Base-by-base conservation (phyloP, 2,888 invertebrate species). In the Xestia xanthographa region DNA sequence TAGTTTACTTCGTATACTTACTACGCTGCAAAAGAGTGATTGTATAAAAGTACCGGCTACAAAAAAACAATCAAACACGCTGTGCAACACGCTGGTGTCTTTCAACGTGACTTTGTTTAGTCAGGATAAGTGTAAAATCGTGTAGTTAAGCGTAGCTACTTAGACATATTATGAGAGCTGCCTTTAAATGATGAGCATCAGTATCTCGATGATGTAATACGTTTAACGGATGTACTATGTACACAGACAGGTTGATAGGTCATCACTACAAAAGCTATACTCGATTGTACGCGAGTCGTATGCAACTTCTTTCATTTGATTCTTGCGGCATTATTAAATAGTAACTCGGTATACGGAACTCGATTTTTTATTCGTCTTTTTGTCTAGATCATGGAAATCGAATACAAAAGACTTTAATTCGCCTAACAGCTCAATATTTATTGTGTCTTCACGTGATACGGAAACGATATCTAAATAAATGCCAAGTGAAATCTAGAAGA, bases 401-500 rank as follows among this genome's bases (percentile, higher is more conserved):
- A 68, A 73, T 68, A 85, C 71, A 72, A 85, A 81, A 78, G 63
- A 77, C 66, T 63, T 22, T 72, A 60, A 80, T 78, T 80, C 58
- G 34, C n/a, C n/a, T 41, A 56, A 66, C 58, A 62, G 26, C 48
- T 48, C 53, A 73, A 62, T 63, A 76, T 41, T 41, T 56, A 71
- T 53, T 81, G 74, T 72, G 65, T 75, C 45, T 67, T 65, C 82
- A 71, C 79, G 76, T 81, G 74, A 81, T 66, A 75, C 70, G 82
- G 74, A 86, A 87, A 65, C 72, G 48, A 67, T 84, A 65, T 72
- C 41, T 72, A 74, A 75, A 75, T 80, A 70, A 72, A 86, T 81
- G 45, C 53, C 53, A 75, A 79, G 77, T 79, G 85, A 87, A 87
- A 87, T 84, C 85, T 53, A 53, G 11, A n/a, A 63, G 50, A 71